Base-by-base conservation (phyloP, 2,888 invertebrate species). In the Uropetala carovei region DNA sequence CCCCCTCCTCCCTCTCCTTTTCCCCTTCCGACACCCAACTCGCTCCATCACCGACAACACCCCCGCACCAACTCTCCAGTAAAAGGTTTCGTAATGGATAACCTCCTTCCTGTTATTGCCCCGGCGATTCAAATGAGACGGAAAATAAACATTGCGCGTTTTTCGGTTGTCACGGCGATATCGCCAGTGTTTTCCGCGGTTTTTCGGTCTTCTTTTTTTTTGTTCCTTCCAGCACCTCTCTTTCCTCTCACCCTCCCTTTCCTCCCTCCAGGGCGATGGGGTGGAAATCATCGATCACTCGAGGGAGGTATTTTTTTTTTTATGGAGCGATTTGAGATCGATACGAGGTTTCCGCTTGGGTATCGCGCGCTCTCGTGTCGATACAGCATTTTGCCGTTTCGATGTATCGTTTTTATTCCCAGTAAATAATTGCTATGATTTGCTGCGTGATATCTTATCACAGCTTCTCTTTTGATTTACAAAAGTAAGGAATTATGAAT, bases 71-170 rank as follows among this genome's bases (percentile, higher is more conserved):
- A 18, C 56, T 18, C 14, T 9, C 83, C 56, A 27, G 16, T 27
- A 22, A 27, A 75, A 75, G 75, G 22, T 27, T 75, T 75, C 75
- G 75, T 60, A 60, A 64, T 86, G 60, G 86, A 86, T 86, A 86
- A 60, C 60, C 60, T 60, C 60, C 86, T 89, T 89, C 89, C 89
- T 64, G 86, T 86, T 60, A 86, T 86, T 89, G 60, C 68, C 27
- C 30, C 59, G 60, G 27, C 89, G 64, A 89, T 89, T 89, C 64
- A 43, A 64, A 89, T 89, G 60, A 64, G 68, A 64, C 64, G 89
- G 89, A 89, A 89, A 89, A 89, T 89, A 89, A 89, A 89, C 89
- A 89, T 64, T 64, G 89, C 89, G 89, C 64, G 30, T 89, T 43
- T 68, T 68, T 68, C 86, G 60, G 89, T 89, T 68, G 89, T 89